Percentiles rank a stretch among this genome's conserved stretches.
phyloP scores from a whole-genome alignment of 2,113 vertebrate species.

The Vireo altiloquus region DNA sequence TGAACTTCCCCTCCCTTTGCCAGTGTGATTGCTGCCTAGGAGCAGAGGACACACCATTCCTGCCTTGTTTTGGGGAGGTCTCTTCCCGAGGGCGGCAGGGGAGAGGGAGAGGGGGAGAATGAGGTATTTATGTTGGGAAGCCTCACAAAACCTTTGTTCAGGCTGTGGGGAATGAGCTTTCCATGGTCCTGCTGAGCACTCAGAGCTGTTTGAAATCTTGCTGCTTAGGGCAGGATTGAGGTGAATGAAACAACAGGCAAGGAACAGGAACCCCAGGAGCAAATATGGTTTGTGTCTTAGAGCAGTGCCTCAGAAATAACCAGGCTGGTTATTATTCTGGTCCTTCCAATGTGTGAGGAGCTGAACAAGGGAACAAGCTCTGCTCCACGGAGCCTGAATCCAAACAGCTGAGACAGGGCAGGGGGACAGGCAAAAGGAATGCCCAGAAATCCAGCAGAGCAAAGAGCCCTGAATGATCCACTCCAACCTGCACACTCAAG shows the following conservation, averaged over 20 bases:
- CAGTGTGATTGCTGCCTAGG: not conserved
- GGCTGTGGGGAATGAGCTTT: not conserved
- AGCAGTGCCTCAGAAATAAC: not conserved
- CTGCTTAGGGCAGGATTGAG: not conserved
- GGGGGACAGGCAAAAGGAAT: not conserved
- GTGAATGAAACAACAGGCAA: not conserved
- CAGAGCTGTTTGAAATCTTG: not conserved
- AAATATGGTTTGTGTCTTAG: not conserved
- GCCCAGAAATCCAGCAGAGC: not conserved
- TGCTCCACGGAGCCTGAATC: not conserved
- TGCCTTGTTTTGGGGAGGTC: not conserved
- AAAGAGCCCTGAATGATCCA: not conserved
- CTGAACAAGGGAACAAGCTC: not conserved
- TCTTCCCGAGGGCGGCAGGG: not conserved
- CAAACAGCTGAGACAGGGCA: not conserved
- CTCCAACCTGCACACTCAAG: not conserved
- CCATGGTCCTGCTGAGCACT: not conserved
- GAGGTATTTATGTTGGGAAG: not conserved
- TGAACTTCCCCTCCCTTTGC: not conserved
- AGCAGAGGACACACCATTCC: not conserved
- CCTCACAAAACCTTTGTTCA: not conserved
- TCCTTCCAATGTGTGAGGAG: not conserved
- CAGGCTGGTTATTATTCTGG: not conserved
- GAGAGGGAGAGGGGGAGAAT: not conserved
- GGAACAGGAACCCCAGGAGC: not conserved